Conservation (phyloP, 2,113 vertebrate species). For the Cyanocitta stelleri region DNA sequence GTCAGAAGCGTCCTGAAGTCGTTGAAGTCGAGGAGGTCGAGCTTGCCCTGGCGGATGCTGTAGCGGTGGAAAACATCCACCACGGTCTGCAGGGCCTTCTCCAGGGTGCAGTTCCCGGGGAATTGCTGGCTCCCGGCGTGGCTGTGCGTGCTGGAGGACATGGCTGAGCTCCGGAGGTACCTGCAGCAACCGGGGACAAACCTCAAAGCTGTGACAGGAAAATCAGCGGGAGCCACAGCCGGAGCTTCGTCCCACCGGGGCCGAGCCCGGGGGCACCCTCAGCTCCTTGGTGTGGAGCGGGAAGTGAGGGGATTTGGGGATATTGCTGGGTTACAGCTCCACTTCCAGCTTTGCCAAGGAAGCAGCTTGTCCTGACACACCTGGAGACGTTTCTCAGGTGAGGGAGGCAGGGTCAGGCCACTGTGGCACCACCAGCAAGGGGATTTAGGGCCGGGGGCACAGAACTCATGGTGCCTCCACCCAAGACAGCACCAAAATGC, state of each 20-base stretch:
- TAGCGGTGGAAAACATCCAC: background rate
- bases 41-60: rapidly evolving
- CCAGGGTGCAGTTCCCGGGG: background rate
- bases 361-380: background rate
- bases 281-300: background rate
- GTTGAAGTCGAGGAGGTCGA: rapidly evolving
- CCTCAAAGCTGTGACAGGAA: rapidly evolving
- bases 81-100: rapidly evolving
- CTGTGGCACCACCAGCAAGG: background rate
- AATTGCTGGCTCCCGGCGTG: rapidly evolving
- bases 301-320: rapidly evolving
- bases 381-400: background rate
- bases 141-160: background rate
- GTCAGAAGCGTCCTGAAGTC: background rate
- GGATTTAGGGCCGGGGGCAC: background rate
- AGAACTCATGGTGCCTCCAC: rapidly evolving
- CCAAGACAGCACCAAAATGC: background rate
- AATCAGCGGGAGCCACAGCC: background rate
- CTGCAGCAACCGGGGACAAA: background rate
- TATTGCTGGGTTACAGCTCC: rapidly evolving
- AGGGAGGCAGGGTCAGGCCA: background rate
- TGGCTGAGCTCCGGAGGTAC: background rate
- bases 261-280: background rate
- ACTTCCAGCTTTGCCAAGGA: background rate
- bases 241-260: rapidly evolving